Evolutionary conservation across 2,113 vertebrate species (phyloP).

Genomic region (Acinonyx jubatus): DNA sequence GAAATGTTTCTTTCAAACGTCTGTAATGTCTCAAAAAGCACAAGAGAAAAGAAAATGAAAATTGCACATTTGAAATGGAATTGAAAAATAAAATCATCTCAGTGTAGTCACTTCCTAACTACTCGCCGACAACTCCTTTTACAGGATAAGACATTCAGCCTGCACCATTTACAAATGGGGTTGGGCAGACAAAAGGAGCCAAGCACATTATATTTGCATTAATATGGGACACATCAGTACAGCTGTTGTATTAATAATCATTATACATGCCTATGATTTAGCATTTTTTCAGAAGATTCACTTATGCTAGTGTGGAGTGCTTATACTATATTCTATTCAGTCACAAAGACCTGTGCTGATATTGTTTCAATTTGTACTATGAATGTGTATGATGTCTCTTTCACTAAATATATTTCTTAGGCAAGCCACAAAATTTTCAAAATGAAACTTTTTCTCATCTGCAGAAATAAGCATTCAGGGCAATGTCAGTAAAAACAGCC

Average conservation of each 20-base stretch:
- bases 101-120: neutral
- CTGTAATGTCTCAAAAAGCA: neutral
- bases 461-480: neutral
- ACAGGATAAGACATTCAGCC: neutral
- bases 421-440: neutral
- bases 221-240: neutral
- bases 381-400: neutral
- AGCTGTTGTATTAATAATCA: neutral
- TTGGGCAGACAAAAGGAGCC: neutral
- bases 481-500: neutral
- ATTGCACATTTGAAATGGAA: rapidly evolving
- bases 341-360: neutral
- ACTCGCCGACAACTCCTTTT: neutral
- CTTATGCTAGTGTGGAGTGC: neutral
- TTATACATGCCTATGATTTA: neutral
- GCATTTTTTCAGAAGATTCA: neutral
- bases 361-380: neutral
- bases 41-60: neutral
- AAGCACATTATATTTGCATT: neutral
- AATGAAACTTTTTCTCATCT: neutral
- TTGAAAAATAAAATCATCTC: neutral
- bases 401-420: neutral
- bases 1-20: neutral
- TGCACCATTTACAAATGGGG: neutral
- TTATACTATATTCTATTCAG: neutral